phyloP scores from a whole-genome alignment of 92 coral and sea anemone species.

The Isaurus tuberculatus region DNA sequence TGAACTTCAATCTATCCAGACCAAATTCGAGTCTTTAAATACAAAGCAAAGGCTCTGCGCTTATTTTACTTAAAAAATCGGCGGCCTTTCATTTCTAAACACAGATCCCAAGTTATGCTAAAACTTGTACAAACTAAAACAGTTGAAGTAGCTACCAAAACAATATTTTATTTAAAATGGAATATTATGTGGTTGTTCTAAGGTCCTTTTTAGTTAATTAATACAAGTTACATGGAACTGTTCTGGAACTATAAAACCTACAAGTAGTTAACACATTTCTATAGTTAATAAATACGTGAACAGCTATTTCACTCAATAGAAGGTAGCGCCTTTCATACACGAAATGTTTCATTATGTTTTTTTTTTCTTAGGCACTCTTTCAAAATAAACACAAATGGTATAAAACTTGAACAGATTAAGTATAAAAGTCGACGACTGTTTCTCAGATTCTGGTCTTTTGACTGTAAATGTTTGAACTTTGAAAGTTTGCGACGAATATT shows the following conservation, averaged over 20 bases:
- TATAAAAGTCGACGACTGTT: too few species aligned
- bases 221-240: too few species aligned
- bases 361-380: not conserved
- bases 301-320: not conserved
- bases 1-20: not conserved
- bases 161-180: not conserved
- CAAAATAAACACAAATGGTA: not conserved
- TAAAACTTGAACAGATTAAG: too few species aligned
- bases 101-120: not conserved
- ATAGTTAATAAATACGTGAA: conserved; percentile 17
- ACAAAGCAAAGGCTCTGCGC: not conserved
- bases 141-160: not conserved
- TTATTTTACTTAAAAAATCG: not conserved
- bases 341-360: not conserved
- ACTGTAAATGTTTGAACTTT: too few species aligned
- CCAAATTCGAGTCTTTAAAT: not conserved
- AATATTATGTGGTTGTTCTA: not conserved
- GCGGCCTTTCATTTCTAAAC: not conserved
- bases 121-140: too few species aligned
- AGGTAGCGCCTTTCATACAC: not conserved
- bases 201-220: too few species aligned
- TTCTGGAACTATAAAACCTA: not conserved
- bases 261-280: conserved; percentile 5
- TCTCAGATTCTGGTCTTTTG: too few species aligned
- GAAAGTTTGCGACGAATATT: too few species aligned